Evolutionary conservation across 2,797 vertebrate genomes (phyloP), one percentile per base, ranked within the genome.

Genomic region (Calcarius lapponicus): DNA sequence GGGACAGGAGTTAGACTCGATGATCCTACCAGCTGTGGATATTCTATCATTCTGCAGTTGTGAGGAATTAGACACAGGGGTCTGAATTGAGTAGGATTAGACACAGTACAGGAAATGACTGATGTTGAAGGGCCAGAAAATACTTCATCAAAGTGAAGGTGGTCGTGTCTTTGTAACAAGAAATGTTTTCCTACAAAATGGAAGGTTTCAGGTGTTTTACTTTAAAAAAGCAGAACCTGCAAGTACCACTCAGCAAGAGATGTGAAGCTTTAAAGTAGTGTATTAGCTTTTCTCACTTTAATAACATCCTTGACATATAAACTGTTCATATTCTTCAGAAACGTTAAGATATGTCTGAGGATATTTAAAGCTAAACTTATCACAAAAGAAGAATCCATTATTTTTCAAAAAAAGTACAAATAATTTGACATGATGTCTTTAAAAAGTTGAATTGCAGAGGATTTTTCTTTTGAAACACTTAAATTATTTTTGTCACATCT

Each of bases 371-470:
- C 82, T 88, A 62, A 94, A 89, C 36, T 93, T 93, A 88, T 86
- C 74, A 90, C 76, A 88, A 86, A 95, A 84, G 88, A 92, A 70
- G 56, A 88, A 93, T 92, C 87, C 75, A 86, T 92, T 93, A 87
- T 92, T 95, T 95, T 92, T 85, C 90, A 82, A 76, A 43, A 70
- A 90, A 94, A 66, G 86, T 93, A 88, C 85, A 96, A 95, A 96
- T 95, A 95, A 84, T 95, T 93, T 96, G 92, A 95, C 93, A 86
- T 28, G 56, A 79, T 86, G 73, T 69, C 86, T 92, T 92, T 1
- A 88, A 94, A 86, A 95, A 82, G 19, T 76, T 91, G 85, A 84
- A 83, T 83, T 88, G 69, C 56, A 69, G 76, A 83, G 31, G 70
- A 71, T 80, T 95, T 92, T 93, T 90, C 90, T 95, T 88, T 92